Base-by-base conservation (phyloP, 2,797 vertebrate genomes). In the Choloepus didactylus region DNA sequence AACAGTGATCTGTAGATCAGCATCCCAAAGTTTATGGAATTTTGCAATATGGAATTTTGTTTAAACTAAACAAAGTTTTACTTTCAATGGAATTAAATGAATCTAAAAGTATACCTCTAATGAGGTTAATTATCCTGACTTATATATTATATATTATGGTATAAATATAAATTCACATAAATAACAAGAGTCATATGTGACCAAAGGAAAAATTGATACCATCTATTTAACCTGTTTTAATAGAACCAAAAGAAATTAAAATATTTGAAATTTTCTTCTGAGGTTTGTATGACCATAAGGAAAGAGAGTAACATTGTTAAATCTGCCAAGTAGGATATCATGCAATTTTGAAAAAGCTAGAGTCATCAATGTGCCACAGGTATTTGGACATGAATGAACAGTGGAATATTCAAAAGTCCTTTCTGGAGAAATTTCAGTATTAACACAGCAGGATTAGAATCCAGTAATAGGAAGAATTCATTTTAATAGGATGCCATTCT, bases 51-150 rank as follows among this genome's bases (percentile, higher is more conserved):
- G 49, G 67, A 2, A 35, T 35, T 35, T 35, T 35, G 35, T 60
- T 96, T 87, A 73, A 85, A 51, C 21, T 56, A 60, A 66, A 1
- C 75, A 84, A n/a, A 66, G 92, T 95, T 91, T 10, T 1, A 31
- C 95, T 95, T 76, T 86, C 38, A 21, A 11, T 84, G 12, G 23
- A 86, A 89, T 41, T 94, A 82, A 62, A 94, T 62, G 23, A 87
- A 83, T 56, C 9, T 69, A 80, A 82, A 89, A 46, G 51, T 44
- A 23, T 23, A 82, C 23, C 25, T 92, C 54, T 79, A 31, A 9
- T 31, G 21, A 8, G 51, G 2, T 70, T 91, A 29, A 56, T 59
- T 82, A 87, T 62, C 12, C 6, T 11, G 1, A 8, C 23, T 79
- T 75, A 59, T 19, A 51, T 16, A 56, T 89, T 89, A 66, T 19